Base-by-base conservation (phyloP, 2,888 invertebrate species). In the Cephus pulcher region DNA sequence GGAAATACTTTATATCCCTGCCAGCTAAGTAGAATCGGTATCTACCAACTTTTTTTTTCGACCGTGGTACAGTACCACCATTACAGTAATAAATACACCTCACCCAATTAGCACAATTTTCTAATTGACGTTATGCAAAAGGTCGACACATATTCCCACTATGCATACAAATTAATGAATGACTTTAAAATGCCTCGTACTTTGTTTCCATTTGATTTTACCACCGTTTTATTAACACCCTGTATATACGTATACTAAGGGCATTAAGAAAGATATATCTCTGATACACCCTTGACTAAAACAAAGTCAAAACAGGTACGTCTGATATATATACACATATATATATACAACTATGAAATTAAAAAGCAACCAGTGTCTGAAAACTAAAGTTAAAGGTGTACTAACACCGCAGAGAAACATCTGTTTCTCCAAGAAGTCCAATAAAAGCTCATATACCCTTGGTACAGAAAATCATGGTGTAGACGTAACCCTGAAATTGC, bases 1-100 rank as follows among this genome's bases (percentile, higher is more conserved):
- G 69, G 76, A 35, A 77, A 79, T 79, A 79, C 82, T 82, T 81
- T 81, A 78, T 71, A 34, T 56, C 75, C 79, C 32, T 69, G 30
- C 30, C 15, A 71, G 11, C 32, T 32, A 71, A 71, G 32, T 71
- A 34, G 30, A 33, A 71, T 34, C 32, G 3, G 71, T 71, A 33
- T 30, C 12, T 11, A 37, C 75, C 3, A 34, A 56, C 56, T 56
- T 12, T 23, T 56, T 37, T 15, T 40, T 23, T 56, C 56, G 56
- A 23, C 6, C 23, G 23, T 23, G 2, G 2, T 23, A 23, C 9
- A 56, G 23, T 9, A 56, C 23, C 56, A 9, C 9, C 56, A 56
- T 23, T 23, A 56, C 9, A 9, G 23, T 56, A 9, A 56, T 56
- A 56, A 56, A 56, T 56, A 23, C 23, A 9, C 2, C 56, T 56